Base-by-base conservation (phyloP, 2,888 invertebrate species). In the Taphrorychus bicolor region DNA sequence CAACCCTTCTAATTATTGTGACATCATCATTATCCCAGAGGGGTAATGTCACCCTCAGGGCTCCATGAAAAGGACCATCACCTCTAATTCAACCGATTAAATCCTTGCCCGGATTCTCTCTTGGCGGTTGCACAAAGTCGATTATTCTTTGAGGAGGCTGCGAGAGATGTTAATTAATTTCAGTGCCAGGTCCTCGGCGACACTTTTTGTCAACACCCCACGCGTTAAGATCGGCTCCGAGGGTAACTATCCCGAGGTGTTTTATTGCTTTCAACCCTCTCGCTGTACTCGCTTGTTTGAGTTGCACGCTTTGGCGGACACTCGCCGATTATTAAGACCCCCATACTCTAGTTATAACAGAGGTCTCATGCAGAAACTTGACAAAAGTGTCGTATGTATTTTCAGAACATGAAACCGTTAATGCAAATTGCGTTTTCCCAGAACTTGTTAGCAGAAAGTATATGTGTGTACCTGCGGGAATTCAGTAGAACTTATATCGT, bases 121-220 rank as follows among this genome's bases (percentile, higher is more conserved):
- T 59, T 59, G 48, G 42, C 40, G 41, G 63, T 63, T 62, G 61
- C 61, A 66, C 66, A 67, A 67, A 61, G 59, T 59, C 59, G 67
- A 58, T 63, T 52, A 63, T 68, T 63, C 67, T 68, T 58, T 63
- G 67, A 68, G 67, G 53, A 61, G 60, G n/a, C 16, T 17, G 21
- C 9, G 57, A 45, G 59, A 51, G 67, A 59, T 59, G 62, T 63
- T 68, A 68, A 68, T 68, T 68, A 68, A 62, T 63, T 68, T 62
- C 49, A 19, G 62, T 32, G 49, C 53, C 57, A 24, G 51, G 59
- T 65, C 32, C 45, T 59, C 54, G 11, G 48, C 48, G 56, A 40
- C 41, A 66, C 66, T 66, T 66, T 66, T 66, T 66, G 66, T 66
- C 66, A 56, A 59, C 56, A 56, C 5, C 60, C 60, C 57, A 21